Evolutionary conservation across 2,113 vertebrate species (phyloP), one percentile per base, ranked within the genome.

Genomic region (Stegastes partitus): DNA sequence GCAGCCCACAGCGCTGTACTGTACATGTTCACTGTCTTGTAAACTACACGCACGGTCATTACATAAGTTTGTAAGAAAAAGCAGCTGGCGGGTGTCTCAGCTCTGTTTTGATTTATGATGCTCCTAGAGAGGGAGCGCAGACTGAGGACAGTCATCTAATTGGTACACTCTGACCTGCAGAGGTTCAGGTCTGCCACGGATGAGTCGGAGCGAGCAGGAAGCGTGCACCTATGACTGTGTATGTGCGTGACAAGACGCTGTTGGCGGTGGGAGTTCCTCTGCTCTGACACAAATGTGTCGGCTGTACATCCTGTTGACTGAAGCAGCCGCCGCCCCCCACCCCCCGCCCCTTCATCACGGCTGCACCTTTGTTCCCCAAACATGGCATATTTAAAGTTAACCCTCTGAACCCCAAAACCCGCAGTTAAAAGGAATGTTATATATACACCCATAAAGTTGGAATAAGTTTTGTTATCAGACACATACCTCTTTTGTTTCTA

Each of bases 221-320:
- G 62, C 10, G 5, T 37, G 57, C 61, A 70, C 47, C 45, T 53
- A 34, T 74, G 49, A 73, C 34, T 65, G 16, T 57, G 7, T 75
- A 7, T 49, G 77, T 86, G 86, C 77, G 79, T 91, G 88, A 87
- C 68, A 84, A 75, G 53, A 74, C 49, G 1, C 63, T 7, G 81
- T 66, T 76, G 63, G 22, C 11, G 23, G 69, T 23, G 45, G 67
- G 67, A 87, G 81, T 88, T 88, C 44, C 79, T 81, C 54, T 55
- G 12, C 68, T 75, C 67, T 64, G 81, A 77, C 82, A 76, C 56
- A 61, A 2, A 42, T 44, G 72, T 77, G 75, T 82, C 65, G 56
- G 77, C 77, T 54, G 25, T 37, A 39, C 84, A 87, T 87, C 85
- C 85, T 92, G 87, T 87, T 81, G 70, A 77, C 82, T 42, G n/a